These are phyloP conservation scores for Drosophila buzzatii DNA, from an alignment of 2,888 invertebrate species.

Conservation along the genomic window DNA sequence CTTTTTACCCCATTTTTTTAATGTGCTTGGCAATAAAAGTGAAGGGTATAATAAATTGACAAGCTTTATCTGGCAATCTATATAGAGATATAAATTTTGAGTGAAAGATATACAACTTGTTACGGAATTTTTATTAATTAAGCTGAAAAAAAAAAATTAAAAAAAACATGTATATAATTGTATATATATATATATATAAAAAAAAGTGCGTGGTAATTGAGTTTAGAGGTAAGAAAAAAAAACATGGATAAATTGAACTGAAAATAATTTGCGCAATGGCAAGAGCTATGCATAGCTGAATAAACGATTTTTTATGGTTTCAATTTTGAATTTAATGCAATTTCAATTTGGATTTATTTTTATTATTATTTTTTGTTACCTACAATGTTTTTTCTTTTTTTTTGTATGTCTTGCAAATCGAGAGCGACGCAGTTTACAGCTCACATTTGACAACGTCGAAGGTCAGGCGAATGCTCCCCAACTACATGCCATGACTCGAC, in stretches of 20 bases:
- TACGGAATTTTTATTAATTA: slow-evolving; percentile 53
- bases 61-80: slow-evolving; percentile 30
- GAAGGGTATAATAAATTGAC: slow-evolving; percentile 36
- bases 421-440: slow-evolving; percentile 58
- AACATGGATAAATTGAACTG: neutral
- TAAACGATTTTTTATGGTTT: slow-evolving; percentile 72
- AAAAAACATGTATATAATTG: neutral
- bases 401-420: slow-evolving; percentile 75
- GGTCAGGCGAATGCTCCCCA: slow-evolving; percentile 60
- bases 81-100: slow-evolving; percentile 24
- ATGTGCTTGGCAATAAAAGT: slow-evolving; percentile 36
- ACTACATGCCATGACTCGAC: slow-evolving; percentile 60
- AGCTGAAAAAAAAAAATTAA: slow-evolving; percentile 22
- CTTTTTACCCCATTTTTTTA: neutral
- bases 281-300: slow-evolving; percentile 64
- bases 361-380: slow-evolving; percentile 31
- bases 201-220: slow-evolving; percentile 47
- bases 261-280: slow-evolving; percentile 25
- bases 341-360: slow-evolving; percentile 56
- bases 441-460: slow-evolving; percentile 61
- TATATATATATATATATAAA: neutral
- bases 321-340: slow-evolving; percentile 56
- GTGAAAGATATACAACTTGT: slow-evolving; percentile 33
- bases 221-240: slow-evolving; percentile 18
- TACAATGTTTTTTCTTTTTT: slow-evolving; percentile 8